These are phyloP conservation scores for Oeneis ivallda DNA, from an alignment of 2,888 invertebrate genomes.

Conservation along the genomic window DNA sequence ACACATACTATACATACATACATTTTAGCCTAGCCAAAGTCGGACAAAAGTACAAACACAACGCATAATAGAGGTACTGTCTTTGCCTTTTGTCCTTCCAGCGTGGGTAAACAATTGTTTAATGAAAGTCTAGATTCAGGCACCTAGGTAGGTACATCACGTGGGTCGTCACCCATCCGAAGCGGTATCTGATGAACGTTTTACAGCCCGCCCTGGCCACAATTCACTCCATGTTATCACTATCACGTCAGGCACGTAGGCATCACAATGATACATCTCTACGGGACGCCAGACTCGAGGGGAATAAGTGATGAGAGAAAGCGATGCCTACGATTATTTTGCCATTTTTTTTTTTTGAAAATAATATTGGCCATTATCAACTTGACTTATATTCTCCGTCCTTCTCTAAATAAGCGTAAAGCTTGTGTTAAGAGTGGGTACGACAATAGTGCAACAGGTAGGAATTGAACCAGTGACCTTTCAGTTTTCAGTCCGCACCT, in stretches of 20 bases:
- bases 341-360: not conserved
- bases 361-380: too few species aligned
- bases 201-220: slow-evolving; percentile 58
- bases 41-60: too few species aligned
- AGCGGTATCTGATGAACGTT: slow-evolving; percentile 68
- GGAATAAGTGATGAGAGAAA: slow-evolving; percentile 40
- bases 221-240: slow-evolving; percentile 59
- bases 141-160: slow-evolving; percentile 43
- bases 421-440: too few species aligned
- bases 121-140: slow-evolving; percentile 41
- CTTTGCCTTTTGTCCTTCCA: too few species aligned
- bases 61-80: too few species aligned
- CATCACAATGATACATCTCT: slow-evolving; percentile 55
- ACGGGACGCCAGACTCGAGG: slow-evolving; percentile 49
- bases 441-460: too few species aligned
- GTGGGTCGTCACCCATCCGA: slow-evolving; percentile 53
- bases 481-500: too few species aligned
- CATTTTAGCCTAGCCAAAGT: too few species aligned
- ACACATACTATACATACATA: too few species aligned
- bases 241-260: slow-evolving; percentile 54
- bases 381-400: too few species aligned
- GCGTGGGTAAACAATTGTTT: not conserved
- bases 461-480: too few species aligned
- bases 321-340: slow-evolving; percentile 33
- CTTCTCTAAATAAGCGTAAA: too few species aligned